Base-by-base conservation (phyloP, 2,888 invertebrate species). In the Orthosia cruda region DNA sequence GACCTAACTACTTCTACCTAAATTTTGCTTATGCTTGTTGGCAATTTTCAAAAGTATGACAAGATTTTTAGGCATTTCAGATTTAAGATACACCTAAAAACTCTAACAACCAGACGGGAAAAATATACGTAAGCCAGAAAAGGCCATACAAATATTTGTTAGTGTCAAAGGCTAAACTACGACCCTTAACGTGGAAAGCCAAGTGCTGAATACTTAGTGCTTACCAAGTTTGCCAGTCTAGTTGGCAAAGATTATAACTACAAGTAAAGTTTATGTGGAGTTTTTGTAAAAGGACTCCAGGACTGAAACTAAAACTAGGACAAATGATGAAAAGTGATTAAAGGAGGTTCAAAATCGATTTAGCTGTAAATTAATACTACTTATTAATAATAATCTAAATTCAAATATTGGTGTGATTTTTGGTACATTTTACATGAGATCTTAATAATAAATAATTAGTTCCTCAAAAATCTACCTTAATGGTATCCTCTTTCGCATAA, bases 91-190 rank as follows among this genome's bases (percentile, higher is more conserved):
- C 18, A 47, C 40, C 26, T 62, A 18, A 52, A 62, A 15, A 13
- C 16, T 23, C 11, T 45, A 45, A 45, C 7, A 62, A 15, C 55
- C 47, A 57, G 52, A 65, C 18, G 16, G 11, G 16, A 61, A 64
- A 67, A 73, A 73, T 68, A 66, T 47, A n/a, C 18, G n/a, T 20
- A 32, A 57, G 15, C 54, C 26, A 78, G 58, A 45, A 20, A 2
- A 47, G 20, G 32, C 15, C 47, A 52, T 18, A 57, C 67, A 78
- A 65, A 79, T 65, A 65, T 73, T 68, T 73, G 63, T 64, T 32
- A 63, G 26, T 59, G 49, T 18, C 50, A 45, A 50, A 65, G 49
- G 45, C 40, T 47, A 23, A 75, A 74, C 74, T 49, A 12, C 40
- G 23, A 16, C 47, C 59, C 49, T 45, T 20, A 55, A 9, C n/a